phyloP scores from a whole-genome alignment of 2,888 invertebrate genomes.

The Onthophagus sagittarius region DNA sequence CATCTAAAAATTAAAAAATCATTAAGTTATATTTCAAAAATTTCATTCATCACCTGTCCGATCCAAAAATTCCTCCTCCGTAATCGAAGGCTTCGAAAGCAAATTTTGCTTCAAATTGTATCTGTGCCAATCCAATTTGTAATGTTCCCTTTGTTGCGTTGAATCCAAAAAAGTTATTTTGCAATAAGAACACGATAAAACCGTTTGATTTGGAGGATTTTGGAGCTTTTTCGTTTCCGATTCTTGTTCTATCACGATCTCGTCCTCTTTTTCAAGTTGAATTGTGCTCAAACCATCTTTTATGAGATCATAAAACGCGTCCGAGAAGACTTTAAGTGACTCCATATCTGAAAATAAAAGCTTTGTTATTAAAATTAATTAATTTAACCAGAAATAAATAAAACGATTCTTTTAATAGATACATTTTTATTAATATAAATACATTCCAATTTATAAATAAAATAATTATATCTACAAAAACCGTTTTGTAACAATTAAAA shows the following conservation, averaged over 20 bases:
- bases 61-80: conserved; percentile 56
- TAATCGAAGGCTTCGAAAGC: conserved; percentile 54
- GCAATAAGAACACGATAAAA: conserved; percentile 54
- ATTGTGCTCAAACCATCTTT: conserved; percentile 33
- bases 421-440: too few relatives aligned
- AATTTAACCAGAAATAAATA: too few relatives aligned
- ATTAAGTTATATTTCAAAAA: neutral
- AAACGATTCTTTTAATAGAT: too few relatives aligned
- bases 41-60: conserved; percentile 46
- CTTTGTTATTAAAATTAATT: too few relatives aligned
- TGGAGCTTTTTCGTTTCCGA: too few relatives aligned
- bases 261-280: conserved; percentile 32
- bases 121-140: conserved; percentile 80
- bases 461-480: too few relatives aligned
- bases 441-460: too few relatives aligned
- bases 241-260: neutral
- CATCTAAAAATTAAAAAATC: conserved; percentile 47
- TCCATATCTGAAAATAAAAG: conserved; percentile 6
- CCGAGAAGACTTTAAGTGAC: conserved; percentile 36
- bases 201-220: conserved; percentile 22
- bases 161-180: conserved; percentile 55
- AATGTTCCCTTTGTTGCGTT: conserved; percentile 68
- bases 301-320: conserved; percentile 36
- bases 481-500: too few relatives aligned
- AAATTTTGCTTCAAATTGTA: conserved; percentile 75